Evolutionary conservation across 2,797 vertebrate genomes (phyloP), one percentile per base, ranked within the genome.

Genomic region (Macropus fuliginosus): DNA sequence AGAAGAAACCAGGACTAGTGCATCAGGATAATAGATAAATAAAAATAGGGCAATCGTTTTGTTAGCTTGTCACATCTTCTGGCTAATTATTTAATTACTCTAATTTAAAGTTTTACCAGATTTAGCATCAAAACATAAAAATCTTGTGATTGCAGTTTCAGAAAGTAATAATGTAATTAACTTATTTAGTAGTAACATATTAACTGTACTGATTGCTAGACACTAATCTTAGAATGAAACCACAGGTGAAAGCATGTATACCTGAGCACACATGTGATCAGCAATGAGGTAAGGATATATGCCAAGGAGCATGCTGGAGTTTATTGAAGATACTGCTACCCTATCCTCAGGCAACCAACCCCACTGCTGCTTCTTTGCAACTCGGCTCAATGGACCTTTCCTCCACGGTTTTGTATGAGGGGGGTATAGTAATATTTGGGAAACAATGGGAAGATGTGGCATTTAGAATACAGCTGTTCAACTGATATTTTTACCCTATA

Each of bases 21-120:
- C 56, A 96, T 94, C 95, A 93, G 91, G 54, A 90, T 56, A 96
- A 97, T 97, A 95, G 97, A 97, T 95, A 98, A 98, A 98, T 27
- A 96, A 90, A 98, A 97, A 46, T 96, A 91, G 40, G 95, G 92
- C 96, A 94, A 94, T 97, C 92, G 92, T 97, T 98, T 95, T 96
- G 97, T 97, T 95, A 97, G 96, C 98, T 98, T 96, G 97, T 97
- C 97, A 95, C 97, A 96, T 87, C 97, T 97, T 96, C 97, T 56
- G 93, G 96, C 97, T 98, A 98, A 98, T 98, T 98, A 98, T 98
- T 98, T 98, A 98, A 98, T 98, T 96, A 97, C 97, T 95, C 94
- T 97, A 97, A 98, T 98, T 98, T 98, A 98, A 98, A 98, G 96
- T 98, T 98, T 98, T 96, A 62, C 98, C 95, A 54, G 97, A 98